phyloP scores from a whole-genome alignment of 2,888 invertebrate species.

The Tachystola acroxantha region DNA sequence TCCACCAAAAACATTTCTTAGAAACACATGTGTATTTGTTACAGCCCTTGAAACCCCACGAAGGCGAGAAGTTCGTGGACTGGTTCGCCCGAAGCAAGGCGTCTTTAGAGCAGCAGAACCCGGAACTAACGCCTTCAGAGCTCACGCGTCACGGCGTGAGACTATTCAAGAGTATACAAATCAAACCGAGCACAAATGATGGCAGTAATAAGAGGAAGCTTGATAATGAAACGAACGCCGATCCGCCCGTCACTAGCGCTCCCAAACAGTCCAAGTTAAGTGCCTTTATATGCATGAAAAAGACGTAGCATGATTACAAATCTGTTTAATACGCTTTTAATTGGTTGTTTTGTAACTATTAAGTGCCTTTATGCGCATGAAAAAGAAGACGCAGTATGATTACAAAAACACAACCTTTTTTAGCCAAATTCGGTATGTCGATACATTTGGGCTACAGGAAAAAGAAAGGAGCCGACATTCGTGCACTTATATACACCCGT shows the following conservation, averaged over 20 bases:
- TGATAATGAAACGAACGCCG: constrained; percentile 38
- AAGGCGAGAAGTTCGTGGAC: constrained; percentile 74
- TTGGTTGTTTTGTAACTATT: too few relatives aligned
- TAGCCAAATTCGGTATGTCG: too few relatives aligned
- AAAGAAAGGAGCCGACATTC: too few relatives aligned
- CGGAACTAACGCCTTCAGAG: constrained; percentile 71
- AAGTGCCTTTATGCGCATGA: too few relatives aligned
- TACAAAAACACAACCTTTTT: too few relatives aligned
- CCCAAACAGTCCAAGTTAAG: constrained; percentile 71
- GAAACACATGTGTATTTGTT: too few relatives aligned
- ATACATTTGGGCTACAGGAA: too few relatives aligned
- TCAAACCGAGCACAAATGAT: constrained; percentile 24
- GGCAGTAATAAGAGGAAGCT: constrained; percentile 54
- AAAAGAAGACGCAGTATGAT: too few relatives aligned
- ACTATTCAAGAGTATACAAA: constrained; percentile 65
- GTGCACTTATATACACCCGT: too few relatives aligned
- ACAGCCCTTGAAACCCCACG: constrained; percentile 50
- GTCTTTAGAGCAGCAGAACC: constrained; percentile 73
- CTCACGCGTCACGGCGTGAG: constrained; percentile 75
- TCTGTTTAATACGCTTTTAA: too few relatives aligned
- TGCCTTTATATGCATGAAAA: constrained; percentile 67
- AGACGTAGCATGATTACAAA: too few relatives aligned
- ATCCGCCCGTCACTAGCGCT: constrained; percentile 37
- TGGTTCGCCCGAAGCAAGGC: constrained; percentile 80
- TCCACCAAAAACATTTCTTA: too few relatives aligned